Base-by-base conservation (phyloP, 2,888 invertebrate species). In the Morpho achilles region DNA sequence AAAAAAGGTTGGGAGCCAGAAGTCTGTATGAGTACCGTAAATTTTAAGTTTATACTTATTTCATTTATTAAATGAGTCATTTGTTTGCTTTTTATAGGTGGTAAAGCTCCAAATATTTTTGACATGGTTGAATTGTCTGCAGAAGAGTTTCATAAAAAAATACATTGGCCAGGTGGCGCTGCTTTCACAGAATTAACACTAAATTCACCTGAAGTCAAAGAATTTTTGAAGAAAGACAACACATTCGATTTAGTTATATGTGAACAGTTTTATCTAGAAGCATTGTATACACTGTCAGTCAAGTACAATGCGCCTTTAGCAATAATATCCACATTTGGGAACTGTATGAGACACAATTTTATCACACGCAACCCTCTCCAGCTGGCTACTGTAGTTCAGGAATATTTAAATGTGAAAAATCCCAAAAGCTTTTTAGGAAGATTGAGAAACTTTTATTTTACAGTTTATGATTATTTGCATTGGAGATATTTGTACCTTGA, bases 401-500 rank as follows among this genome's bases (percentile, higher is more conserved):
- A 87, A 60, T 83, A 84, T 60, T 63, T 84, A 10, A 69, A 73
- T 8, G 56, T 86, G 8, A 69, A 79, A 23, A 82, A 90, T 7
- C 92, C 92, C 42, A 91, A 92, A 79, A 90, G 78, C 43, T 93
- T 94, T 63, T 71, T 74, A 65, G 84, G 74, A 10, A 73, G 94
- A 60, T 43, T 92, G 0, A 70, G 80, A 23, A 94, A 93, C 68
- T 76, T 90, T 0, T 87, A 84, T 53, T 84, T 82, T 57, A 74
- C 80, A 0, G 47, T 74, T 0, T 87, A 87, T 40, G 88, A 87
- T 61, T 82, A 77, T 44, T 53, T 82, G 44, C 79, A 80, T 72
- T 87, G 84, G 81, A 78, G 70, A 51, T 83, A 73, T 61, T 84
- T 80, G 77, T 84, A 79, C 66, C 67, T 89, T 52, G 73, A 75